Base-by-base conservation (phyloP, 2,888 invertebrate species). In the Andrena flavipes region DNA sequence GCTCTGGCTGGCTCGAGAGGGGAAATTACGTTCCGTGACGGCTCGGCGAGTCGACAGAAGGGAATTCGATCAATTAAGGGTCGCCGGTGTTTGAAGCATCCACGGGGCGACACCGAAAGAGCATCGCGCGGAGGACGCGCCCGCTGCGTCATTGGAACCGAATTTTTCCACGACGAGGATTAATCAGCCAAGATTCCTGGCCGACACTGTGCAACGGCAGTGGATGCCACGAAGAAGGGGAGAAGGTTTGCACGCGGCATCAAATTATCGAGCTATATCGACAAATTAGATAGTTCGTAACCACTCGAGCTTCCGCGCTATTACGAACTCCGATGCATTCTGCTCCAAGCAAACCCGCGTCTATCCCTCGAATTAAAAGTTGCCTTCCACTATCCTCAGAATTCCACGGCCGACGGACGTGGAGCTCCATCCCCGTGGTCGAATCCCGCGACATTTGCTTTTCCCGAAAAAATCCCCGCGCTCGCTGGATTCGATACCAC, bases 231-330 rank as follows among this genome's bases (percentile, higher is more conserved):
- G 23, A 35, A 56, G n/a, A 26, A 7, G 6, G 13, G 26, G 48
- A 64, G 62, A 63, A 72, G 68, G 42, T 60, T 42, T 60, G n/a
- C 63, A 42, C n/a, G 59, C 29, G 64, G 63, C 54, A 26, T 6
- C 35, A 49, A 75, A 71, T 82, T 80, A 75, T 82, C 75, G 33
- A 63, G 80, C 71, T 71, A 76, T 29, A 72, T 80, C 80, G 71
- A 59, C 68, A 68, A 82, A 82, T 82, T 74, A 81, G 67, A 64
- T 76, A 81, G 70, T 67, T 70, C 56, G 35, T 56, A 70, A 74
- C 70, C 54, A 69, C 30, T 73, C 65, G 56, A 74, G 73, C 30
- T 72, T 51, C 54, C 51, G 60, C 51, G 23, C 42, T 35, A 64
- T 78, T 81, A 81, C 70, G 35, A 83, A 76, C 73, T 76, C 56